phyloP scores from a whole-genome alignment of 1,140 invertebrate genomes.

The Rhagoletis pomonella region DNA sequence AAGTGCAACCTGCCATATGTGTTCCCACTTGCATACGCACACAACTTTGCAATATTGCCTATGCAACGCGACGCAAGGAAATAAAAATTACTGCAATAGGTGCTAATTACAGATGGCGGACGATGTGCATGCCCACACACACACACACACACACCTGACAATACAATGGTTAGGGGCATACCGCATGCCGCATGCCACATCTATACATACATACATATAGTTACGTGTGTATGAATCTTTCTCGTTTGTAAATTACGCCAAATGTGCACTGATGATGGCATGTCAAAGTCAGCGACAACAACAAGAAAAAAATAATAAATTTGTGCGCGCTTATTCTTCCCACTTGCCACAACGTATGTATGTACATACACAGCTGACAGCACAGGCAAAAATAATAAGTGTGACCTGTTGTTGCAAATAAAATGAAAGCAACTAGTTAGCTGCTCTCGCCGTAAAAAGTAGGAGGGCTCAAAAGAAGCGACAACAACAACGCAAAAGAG shows the following conservation, averaged over 20 bases:
- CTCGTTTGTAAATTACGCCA: constrained; percentile 51
- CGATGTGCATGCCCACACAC: neutral
- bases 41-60: constrained; percentile 8
- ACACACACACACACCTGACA: neutral
- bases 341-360: neutral
- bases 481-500: neutral
- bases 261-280: constrained; percentile 51
- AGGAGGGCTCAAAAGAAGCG: neutral
- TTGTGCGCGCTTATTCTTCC: neutral
- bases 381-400: constrained; percentile 19
- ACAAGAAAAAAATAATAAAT: neutral
- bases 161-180: too few relatives aligned
- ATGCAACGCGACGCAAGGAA: constrained; percentile 14
- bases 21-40: neutral
- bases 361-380: neutral
- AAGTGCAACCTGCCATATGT: constrained; percentile 30
- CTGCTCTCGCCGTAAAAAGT: neutral
- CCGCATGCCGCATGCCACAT: neutral
- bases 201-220: neutral
- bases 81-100: constrained; percentile 52
- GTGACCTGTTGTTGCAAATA: constrained; percentile 33
- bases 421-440: constrained; percentile 22
- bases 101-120: constrained; percentile 49
- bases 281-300: constrained; percentile 31
- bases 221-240: neutral